Evolutionary conservation across 2,888 invertebrate genomes (phyloP).

Genomic region (Trichogramma dendrolimi): DNA sequence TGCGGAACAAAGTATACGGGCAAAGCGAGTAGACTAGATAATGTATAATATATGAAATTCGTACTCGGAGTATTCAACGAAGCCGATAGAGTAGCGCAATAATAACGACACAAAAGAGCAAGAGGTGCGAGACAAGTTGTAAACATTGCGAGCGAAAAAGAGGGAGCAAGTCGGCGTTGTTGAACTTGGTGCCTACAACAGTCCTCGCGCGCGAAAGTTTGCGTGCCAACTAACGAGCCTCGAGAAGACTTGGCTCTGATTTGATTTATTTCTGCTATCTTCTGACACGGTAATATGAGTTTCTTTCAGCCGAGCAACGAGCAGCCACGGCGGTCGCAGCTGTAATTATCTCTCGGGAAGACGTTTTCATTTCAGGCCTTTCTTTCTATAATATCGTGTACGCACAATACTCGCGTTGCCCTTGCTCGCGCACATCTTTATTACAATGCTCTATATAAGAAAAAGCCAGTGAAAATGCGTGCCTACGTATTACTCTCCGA

Average conservation of each 20-base stretch:
- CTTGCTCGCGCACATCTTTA: no score
- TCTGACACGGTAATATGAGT: constrained; percentile 20
- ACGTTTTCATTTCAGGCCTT: constrained; percentile 41
- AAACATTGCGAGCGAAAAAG: neutral
- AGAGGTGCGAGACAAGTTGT: neutral
- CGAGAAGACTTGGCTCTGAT: constrained; percentile 34
- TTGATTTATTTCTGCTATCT: constrained; percentile 40
- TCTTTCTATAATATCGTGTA: no score
- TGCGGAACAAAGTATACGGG: no score
- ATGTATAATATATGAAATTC: no score
- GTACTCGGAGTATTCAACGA: no score
- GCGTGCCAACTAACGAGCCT: constrained; percentile 39
- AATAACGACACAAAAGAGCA: neutral
- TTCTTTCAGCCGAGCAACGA: neutral
- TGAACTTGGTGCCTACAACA: neutral
- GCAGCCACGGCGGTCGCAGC: constrained; percentile 31
- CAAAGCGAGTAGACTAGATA: no score
- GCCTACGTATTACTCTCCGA: no score
- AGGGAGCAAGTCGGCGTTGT: neutral
- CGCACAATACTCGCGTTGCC: no score
- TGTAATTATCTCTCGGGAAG: constrained; percentile 45
- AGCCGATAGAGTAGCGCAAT: no score
- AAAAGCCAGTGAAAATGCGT: no score
- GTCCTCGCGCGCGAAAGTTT: constrained; percentile 16
- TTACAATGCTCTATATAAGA: no score